These are phyloP conservation scores for Deilephila porcellus DNA, from an alignment of 2,888 invertebrate genomes.

Conservation along the genomic window DNA sequence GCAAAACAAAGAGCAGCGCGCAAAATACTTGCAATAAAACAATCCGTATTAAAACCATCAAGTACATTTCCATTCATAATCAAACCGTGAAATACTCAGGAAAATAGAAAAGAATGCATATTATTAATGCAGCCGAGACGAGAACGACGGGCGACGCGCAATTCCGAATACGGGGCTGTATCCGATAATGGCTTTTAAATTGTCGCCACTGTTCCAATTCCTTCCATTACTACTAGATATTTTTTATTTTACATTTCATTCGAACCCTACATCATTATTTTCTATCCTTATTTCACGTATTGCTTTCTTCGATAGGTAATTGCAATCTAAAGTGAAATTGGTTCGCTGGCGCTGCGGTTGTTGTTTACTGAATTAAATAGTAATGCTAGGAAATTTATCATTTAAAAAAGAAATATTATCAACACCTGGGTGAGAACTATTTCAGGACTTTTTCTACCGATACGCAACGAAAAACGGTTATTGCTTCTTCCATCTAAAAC, in stretches of 20 bases:
- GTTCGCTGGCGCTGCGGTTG: too few species aligned
- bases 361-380: too few species aligned
- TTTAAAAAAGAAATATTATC: too few species aligned
- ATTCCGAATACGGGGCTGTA: slow-evolving; percentile 14
- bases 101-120: slow-evolving; percentile 19
- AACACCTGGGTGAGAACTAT: too few species aligned
- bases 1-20: background rate
- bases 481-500: too few species aligned
- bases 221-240: slow-evolving; percentile 11
- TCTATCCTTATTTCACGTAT: background rate
- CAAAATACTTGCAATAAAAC: background rate
- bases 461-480: too few species aligned
- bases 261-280: background rate
- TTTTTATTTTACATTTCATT: slow-evolving; percentile 22
- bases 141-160: slow-evolving; percentile 7
- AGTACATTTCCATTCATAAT: background rate
- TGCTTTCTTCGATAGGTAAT: too few species aligned
- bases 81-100: background rate
- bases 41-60: background rate
- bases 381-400: too few species aligned
- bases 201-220: slow-evolving; percentile 26
- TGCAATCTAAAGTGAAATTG: too few species aligned
- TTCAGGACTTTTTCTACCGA: too few species aligned
- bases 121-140: background rate
- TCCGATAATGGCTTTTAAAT: slow-evolving; percentile 31